Base-by-base conservation (phyloP, 2,113 vertebrate species). In the Damaliscus lunatus region DNA sequence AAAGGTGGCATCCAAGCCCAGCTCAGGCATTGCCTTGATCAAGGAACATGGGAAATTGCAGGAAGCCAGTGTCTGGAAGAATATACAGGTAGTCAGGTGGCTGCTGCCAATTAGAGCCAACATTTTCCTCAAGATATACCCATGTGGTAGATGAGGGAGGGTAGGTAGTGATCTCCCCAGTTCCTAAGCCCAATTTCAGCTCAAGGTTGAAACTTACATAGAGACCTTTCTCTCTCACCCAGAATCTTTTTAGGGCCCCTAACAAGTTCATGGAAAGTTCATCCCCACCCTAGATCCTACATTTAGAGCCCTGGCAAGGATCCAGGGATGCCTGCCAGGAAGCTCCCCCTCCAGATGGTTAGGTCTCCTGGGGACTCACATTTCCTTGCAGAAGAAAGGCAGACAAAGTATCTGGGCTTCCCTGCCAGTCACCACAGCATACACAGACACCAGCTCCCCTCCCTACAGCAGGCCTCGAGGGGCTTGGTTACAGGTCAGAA, bases 371-470 rank as follows among this genome's bases (percentile, higher is more conserved):
- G 25, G 87, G 62, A 46, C 55, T 84, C 77, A 85, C 25, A 1
- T 89, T 94, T 95, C 90, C 92, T 86, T 52, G 52, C n/a, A 67
- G 53, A 96, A 95, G 77, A 86, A 96, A 93, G n/a, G 52, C 60
- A 31, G 93, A 78, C 40, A 55, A 64, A 59, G 1, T 8, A n/a
- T 48, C 17, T 77, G 62, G 55, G 80, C 33, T 83, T 78, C 90
- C 81, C 43, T 88, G 80, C 89, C 62, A 78, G 16, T 46, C 7
- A 5, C 92, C 57, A 48, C 7, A 88, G 90, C 87, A 93, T 84
- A 55, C 64, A 74, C 64, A 90, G 82, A 91, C 31, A 36, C 11
- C 71, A 87, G 53, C 19, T 62, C 13, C 14, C 25, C 36, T 74
- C 29, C 29, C 53, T 12, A 7, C 3, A 25, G n/a, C 36, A 46